Conservation (phyloP, 2,113 vertebrate genomes). For the Gymnobelideus leadbeateri region DNA sequence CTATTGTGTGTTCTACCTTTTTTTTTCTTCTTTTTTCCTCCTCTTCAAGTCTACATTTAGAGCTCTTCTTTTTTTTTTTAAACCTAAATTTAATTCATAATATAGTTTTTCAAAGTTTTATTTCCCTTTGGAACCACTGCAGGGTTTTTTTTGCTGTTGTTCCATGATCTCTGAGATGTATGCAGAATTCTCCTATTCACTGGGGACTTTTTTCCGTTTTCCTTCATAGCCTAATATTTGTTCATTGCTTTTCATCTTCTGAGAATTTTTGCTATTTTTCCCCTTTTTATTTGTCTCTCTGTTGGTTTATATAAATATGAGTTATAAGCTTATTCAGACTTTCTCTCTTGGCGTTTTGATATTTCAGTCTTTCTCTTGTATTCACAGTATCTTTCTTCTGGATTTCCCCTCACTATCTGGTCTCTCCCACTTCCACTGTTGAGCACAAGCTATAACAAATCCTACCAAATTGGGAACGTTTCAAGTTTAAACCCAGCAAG, state of each 20-base stretch:
- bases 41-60: neutral
- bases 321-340: neutral
- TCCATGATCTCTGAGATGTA: neutral
- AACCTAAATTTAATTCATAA: neutral
- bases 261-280: neutral
- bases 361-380: neutral
- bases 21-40: neutral
- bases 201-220: neutral
- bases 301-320: neutral
- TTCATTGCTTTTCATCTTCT: neutral
- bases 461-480: neutral
- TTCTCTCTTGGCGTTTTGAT: neutral
- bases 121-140: neutral
- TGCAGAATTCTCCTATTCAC: neutral
- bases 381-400: neutral
- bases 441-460: neutral
- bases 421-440: neutral
- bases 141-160: neutral
- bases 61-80: neutral
- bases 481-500: neutral
- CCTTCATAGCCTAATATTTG: neutral
- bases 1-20: neutral
- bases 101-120: neutral
- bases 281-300: neutral
- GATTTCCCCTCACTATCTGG: neutral